Evolutionary conservation across 2,888 invertebrate genomes (phyloP).

Genomic region (Piscicola geometra): DNA sequence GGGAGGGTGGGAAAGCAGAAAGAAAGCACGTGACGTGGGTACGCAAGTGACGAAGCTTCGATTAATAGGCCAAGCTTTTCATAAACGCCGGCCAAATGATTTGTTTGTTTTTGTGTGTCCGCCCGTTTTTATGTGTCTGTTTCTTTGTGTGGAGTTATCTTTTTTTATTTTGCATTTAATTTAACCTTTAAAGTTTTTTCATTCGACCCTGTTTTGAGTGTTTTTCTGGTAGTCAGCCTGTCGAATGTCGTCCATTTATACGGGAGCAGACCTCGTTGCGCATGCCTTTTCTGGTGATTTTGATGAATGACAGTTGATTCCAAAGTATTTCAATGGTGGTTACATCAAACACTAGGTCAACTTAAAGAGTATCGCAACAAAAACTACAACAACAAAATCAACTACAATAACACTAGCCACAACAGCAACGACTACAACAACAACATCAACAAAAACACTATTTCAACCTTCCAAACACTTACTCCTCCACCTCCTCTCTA

Average conservation of each 20-base stretch:
- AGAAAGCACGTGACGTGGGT: no score
- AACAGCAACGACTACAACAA: no score
- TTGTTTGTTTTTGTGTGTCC: background rate
- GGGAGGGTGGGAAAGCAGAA: no score
- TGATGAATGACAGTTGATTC: background rate
- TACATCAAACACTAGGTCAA: background rate
- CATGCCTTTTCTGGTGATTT: no score
- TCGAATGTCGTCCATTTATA: no score
- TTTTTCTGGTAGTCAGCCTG: no score
- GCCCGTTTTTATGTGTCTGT: slow-evolving; percentile 3
- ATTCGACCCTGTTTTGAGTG: background rate
- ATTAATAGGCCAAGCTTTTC: background rate
- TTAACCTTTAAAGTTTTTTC: background rate
- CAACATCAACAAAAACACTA: no score
- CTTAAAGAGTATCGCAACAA: background rate
- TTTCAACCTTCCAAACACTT: background rate
- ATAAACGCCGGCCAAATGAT: no score
- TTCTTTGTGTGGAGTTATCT: background rate
- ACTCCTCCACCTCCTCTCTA: background rate
- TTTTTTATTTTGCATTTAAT: background rate
- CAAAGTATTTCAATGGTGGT: background rate
- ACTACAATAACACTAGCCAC: no score
- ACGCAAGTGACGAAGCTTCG: background rate
- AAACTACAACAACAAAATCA: background rate
- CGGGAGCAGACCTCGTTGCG: no score